A percentile compares a stretch with the other conserved stretches of the same genome.
These are phyloP conservation scores for Serilophus lunatus DNA, from an alignment of 2,113 vertebrate genomes.

Conservation along the genomic window DNA sequence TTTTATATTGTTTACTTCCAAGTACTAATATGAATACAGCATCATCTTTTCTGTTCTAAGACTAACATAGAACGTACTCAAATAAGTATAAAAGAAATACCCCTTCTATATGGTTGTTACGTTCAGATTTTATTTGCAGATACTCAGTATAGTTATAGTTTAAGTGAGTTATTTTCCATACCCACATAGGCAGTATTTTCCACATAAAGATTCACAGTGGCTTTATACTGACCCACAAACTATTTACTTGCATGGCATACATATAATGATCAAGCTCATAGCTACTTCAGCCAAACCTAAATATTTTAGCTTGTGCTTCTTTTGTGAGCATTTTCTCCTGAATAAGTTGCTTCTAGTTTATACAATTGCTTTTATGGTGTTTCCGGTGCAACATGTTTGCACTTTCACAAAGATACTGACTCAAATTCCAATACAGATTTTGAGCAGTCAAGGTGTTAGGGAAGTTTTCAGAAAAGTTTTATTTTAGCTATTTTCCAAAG, in stretches of 20 bases:
- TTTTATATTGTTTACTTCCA: neutral
- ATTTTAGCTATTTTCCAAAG: neutral
- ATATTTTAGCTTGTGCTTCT: conserved; percentile 34
- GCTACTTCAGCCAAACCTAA: conserved; percentile 39
- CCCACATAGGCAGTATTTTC: conserved; percentile 39
- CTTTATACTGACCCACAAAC: conserved; percentile 34
- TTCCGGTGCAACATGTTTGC: neutral
- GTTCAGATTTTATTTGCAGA: conserved; percentile 40
- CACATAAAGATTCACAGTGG: conserved; percentile 50
- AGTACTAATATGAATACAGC: neutral
- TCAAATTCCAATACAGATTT: neutral
- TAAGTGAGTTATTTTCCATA: conserved; percentile 44
- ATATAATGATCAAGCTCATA: neutral
- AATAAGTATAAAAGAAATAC: neutral
- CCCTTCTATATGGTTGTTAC: neutral
- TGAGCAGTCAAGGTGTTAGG: neutral
- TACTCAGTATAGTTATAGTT: conserved; percentile 23
- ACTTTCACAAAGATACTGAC: neutral
- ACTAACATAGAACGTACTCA: neutral
- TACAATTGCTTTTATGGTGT: neutral
- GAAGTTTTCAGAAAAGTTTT: neutral
- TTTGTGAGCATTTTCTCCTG: neutral
- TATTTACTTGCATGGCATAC: conserved; percentile 32
- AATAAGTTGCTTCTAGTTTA: neutral
- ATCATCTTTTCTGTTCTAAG: neutral